Evolutionary conservation across 2,888 invertebrate species (phyloP).

Genomic region (Erebia epiphron): DNA sequence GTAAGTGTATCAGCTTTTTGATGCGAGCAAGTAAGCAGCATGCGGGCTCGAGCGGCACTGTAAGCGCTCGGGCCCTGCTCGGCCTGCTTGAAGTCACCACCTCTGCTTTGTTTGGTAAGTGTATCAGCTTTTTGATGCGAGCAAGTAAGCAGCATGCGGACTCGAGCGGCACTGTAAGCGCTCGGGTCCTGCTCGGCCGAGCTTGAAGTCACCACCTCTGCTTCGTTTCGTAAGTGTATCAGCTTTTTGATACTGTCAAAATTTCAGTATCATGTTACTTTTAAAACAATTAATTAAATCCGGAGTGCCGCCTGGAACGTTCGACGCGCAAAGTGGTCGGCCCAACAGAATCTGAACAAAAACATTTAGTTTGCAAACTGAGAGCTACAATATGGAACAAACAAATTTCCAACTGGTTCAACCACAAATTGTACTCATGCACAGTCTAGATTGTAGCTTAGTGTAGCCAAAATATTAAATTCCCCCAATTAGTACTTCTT

Average conservation of each 20-base stretch:
- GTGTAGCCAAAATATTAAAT: not conserved
- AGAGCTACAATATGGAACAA: not conserved
- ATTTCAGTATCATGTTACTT: no score
- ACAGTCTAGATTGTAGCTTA: not conserved
- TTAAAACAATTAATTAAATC: not conserved
- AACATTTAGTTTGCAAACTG: constrained; percentile 7
- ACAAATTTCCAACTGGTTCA: constrained; percentile 3
- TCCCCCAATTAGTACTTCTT: no score
- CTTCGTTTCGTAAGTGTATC: no score
- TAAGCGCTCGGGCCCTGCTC: constrained; percentile 54
- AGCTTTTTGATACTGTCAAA: no score
- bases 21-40: constrained; percentile 67
- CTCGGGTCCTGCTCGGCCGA: constrained; percentile 54
- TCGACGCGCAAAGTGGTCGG: not conserved
- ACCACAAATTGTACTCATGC: constrained; percentile 9
- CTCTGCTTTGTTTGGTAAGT: no score
- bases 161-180: constrained; percentile 68
- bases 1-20: no score
- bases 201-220: constrained; percentile 47
- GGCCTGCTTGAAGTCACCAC: constrained; percentile 50
- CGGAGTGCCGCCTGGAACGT: not conserved
- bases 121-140: constrained; percentile 58
- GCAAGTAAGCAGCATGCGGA: constrained; percentile 71
- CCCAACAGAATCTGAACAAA: not conserved
- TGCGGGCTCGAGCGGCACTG: constrained; percentile 72